A percentile compares a stretch with the other conserved stretches of the same genome.
Evolutionary conservation across 2,113 vertebrate species (phyloP).

Genomic region (Urocynchramus pylzowi): DNA sequence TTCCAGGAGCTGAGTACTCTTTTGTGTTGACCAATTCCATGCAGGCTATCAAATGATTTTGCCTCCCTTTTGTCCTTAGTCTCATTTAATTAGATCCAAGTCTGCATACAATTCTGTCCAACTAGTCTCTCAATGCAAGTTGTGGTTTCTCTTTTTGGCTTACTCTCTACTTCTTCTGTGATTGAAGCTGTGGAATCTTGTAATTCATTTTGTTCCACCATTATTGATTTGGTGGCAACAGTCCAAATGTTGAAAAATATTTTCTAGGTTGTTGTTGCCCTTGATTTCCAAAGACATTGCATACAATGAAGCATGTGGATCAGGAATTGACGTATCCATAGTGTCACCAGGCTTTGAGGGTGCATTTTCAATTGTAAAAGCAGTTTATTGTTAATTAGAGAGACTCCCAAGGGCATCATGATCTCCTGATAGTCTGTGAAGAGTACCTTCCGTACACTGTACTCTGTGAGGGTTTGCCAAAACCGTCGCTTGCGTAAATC

Average conservation of each 20-base stretch:
- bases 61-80: conserved; percentile 62
- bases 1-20: conserved; percentile 43
- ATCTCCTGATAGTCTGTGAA: conserved; percentile 68
- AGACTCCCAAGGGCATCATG: conserved; percentile 75
- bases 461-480: conserved; percentile 70
- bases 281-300: conserved; percentile 74
- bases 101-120: conserved; percentile 68
- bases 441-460: conserved; percentile 60
- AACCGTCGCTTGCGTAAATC: conserved; percentile 57
- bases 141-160: conserved; percentile 74
- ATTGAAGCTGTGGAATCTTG: conserved; percentile 73
- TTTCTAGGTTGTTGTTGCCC: conserved; percentile 75
- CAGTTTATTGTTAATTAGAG: conserved; percentile 79
- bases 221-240: conserved; percentile 81
- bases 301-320: conserved; percentile 68
- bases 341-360: conserved; percentile 65
- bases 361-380: conserved; percentile 75
- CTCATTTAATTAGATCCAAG: conserved; percentile 75
- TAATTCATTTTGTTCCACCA: conserved; percentile 81
- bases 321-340: conserved; percentile 67
- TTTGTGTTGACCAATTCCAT: conserved; percentile 51
- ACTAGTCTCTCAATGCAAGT: conserved; percentile 71
- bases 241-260: conserved; percentile 80
- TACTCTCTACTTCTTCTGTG: conserved; percentile 69
- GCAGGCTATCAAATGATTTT: conserved; percentile 48